phyloP scores from a whole-genome alignment of 2,797 vertebrate species.

The Onychomys leucogaster region DNA sequence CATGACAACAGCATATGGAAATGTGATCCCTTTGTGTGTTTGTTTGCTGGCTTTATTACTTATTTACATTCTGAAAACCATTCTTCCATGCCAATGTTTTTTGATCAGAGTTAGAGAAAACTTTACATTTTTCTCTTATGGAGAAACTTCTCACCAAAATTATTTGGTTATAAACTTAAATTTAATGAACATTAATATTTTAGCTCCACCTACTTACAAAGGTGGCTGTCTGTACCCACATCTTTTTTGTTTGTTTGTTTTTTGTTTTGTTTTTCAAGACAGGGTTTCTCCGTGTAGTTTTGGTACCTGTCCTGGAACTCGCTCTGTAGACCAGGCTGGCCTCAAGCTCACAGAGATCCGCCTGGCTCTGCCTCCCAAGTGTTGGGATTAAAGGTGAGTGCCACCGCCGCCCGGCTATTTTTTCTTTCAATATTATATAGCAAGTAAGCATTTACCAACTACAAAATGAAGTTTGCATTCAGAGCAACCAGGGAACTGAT shows the following conservation, averaged over 20 bases:
- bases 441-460: neutral
- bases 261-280: too few relatives aligned
- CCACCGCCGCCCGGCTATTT: too few relatives aligned
- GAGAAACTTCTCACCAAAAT: neutral
- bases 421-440: slow-evolving; percentile 28
- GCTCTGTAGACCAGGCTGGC: too few relatives aligned
- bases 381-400: too few relatives aligned
- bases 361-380: too few relatives aligned
- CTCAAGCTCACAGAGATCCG: too few relatives aligned
- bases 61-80: slow-evolving; percentile 25
- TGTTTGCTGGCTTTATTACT: neutral
- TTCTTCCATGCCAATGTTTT: neutral
- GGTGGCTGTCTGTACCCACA: neutral
- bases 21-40: slow-evolving; percentile 2
- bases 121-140: neutral
- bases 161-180: slow-evolving; percentile 32
- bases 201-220: slow-evolving; percentile 34
- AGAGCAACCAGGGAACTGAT: neutral
- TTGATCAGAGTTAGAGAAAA: neutral
- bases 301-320: too few relatives aligned
- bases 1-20: slow-evolving; percentile 65
- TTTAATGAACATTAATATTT: slow-evolving; percentile 57
- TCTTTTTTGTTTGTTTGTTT: neutral
- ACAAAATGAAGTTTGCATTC: slow-evolving; percentile 50
- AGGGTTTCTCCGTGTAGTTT: too few relatives aligned